These are phyloP conservation scores for Arnoldichthys spilopterus DNA, from an alignment of 2,797 vertebrate genomes.

Conservation along the genomic window DNA sequence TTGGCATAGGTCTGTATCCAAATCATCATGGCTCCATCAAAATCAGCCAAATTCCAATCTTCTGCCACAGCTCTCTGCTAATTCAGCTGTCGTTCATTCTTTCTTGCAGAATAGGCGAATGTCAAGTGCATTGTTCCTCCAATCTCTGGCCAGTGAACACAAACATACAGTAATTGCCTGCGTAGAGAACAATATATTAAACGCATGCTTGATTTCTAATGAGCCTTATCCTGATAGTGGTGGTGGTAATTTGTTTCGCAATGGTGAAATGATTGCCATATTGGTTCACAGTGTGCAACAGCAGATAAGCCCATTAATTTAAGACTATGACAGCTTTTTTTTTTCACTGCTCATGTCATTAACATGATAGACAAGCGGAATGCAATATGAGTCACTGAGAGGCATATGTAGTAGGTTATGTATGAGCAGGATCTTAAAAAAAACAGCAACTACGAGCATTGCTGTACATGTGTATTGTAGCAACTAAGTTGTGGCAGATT, in stretches of 20 bases:
- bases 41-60: conserved; percentile 12
- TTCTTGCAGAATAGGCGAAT: conserved; percentile 21
- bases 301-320: conserved; percentile 41
- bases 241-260: conserved; percentile 46
- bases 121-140: conserved; percentile 30
- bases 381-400: not conserved
- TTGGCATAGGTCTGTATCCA: not conserved
- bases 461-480: not conserved
- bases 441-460: not conserved
- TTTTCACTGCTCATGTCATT: not conserved
- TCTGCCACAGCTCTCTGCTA: not conserved
- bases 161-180: conserved; percentile 34
- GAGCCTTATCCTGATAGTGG: conserved; percentile 42
- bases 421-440: not conserved
- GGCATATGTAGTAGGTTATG: not conserved
- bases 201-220: conserved; percentile 36
- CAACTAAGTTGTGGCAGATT: not conserved
- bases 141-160: conserved; percentile 10
- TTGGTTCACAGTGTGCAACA: conserved; percentile 39
- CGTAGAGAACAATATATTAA: conserved; percentile 39
- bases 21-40: not conserved
- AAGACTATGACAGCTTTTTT: conserved; percentile 16
- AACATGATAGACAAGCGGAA: not conserved
- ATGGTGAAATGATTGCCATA: conserved; percentile 29
- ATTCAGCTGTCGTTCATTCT: conserved; percentile 4